Evolutionary conservation across 92 coral and sea anemone genomes (phyloP), one percentile per base, ranked within the genome.

Genomic region (Palythoa heliodiscus): DNA sequence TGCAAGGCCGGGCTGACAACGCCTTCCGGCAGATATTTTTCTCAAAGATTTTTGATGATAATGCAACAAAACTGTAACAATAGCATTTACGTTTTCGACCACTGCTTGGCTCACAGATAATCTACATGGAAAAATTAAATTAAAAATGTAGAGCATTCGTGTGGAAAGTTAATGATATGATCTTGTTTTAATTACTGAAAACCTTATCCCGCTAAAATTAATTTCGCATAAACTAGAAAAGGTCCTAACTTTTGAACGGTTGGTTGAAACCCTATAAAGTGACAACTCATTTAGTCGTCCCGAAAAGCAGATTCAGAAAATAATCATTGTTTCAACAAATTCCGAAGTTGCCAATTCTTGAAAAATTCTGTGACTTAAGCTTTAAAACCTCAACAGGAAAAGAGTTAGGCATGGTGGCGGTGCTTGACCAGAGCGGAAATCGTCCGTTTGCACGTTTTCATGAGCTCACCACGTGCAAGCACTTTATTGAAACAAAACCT

Each of bases 401-500:
- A 43, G 50, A 3, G 6, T 43, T 43, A 5, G 5, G 6, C 9
- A n/a, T 63, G 69, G 24, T 23, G 69, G 69, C 29, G 24, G 69
- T 23, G 25, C 22, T 63, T 63, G 69, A 5, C 24, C 20, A 17
- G 11, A 63, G 25, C 69, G 69, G 69, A 63, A 63, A 63, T 63
- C 29, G 22, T 63, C 9, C 22, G 7, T n/a, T 15, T n/a, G 4
- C 3, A 19, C 11, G 22, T 63, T 63, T 12, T 17, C 22, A 63
- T n/a, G 69, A 63, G 69, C 69, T 63, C 69, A 2, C 69, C 69
- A 63, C 69, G 69, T 63, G 69, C 69, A 3, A 63, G 11, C 69
- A 63, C 69, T 63, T 63, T 63, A n/a, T 63, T 7, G 10, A 63
- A 63, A 19, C 23, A n/a, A 63, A 63, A 63, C 69, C 69, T 63